Conservation (phyloP, 1,140 invertebrate species). For the Pseudoatta argentina region DNA sequence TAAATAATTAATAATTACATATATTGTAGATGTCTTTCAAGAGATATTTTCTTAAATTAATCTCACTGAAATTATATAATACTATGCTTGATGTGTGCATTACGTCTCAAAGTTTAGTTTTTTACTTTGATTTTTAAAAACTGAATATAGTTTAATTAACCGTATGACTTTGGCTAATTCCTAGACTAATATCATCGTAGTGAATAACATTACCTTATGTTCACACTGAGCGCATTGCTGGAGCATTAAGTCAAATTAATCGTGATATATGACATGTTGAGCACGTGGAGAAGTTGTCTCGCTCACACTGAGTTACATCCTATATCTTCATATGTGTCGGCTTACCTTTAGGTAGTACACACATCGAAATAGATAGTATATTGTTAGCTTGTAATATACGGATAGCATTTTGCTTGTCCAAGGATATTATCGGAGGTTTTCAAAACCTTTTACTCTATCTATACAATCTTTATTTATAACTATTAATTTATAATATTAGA, state of each 20-base stretch:
- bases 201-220: constrained; percentile 50
- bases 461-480: not conserved
- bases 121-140: not conserved
- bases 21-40: not conserved
- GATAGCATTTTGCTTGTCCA: not conserved
- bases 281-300: constrained; percentile 52
- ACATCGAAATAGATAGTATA: constrained; percentile 26
- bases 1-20: not conserved
- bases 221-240: constrained; percentile 31
- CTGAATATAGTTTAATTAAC: constrained; percentile 38
- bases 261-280: constrained; percentile 58
- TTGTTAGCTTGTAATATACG: not conserved
- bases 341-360: constrained; percentile 45
- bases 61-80: not conserved
- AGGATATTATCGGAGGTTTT: not conserved
- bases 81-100: no score
- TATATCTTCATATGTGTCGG: constrained; percentile 64
- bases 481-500: not conserved
- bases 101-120: constrained; percentile 4
- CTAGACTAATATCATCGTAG: constrained; percentile 26
- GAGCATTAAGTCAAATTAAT: constrained; percentile 64
- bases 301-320: constrained; percentile 49
- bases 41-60: constrained; percentile 15
- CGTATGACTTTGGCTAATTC: not conserved
- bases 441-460: not conserved